Evolutionary conservation across 2,797 vertebrate genomes (phyloP).

Genomic region (Todus mexicanus): DNA sequence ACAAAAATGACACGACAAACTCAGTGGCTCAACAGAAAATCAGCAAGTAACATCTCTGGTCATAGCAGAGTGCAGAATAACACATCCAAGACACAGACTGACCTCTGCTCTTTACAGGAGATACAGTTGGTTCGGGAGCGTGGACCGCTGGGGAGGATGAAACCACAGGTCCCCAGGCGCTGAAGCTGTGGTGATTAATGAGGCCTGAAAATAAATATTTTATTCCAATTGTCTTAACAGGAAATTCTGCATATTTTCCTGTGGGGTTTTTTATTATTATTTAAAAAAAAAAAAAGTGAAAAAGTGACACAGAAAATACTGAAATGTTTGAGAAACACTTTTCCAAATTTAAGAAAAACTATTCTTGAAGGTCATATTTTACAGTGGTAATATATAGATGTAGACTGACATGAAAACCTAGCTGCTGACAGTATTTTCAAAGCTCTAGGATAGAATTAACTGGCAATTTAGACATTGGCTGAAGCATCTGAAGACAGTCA

Average conservation of each 20-base stretch:
- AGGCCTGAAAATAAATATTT: neutral
- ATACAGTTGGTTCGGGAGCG: neutral
- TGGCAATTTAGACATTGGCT: neutral
- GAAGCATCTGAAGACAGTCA: neutral
- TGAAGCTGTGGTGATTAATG: constrained; percentile 12
- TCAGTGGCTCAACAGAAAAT: neutral
- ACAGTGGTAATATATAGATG: neutral
- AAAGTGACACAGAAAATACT: neutral
- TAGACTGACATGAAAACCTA: neutral
- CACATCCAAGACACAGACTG: neutral
- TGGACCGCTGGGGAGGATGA: neutral
- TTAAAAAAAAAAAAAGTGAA: neutral
- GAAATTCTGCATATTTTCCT: neutral
- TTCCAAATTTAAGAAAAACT: neutral
- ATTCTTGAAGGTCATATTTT: neutral
- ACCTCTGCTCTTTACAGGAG: constrained; percentile 1
- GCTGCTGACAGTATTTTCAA: neutral
- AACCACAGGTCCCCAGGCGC: constrained; percentile 14
- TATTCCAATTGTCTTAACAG: neutral
- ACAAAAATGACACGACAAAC: neutral
- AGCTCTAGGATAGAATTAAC: neutral
- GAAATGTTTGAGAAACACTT: neutral
- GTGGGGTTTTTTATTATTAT: neutral
- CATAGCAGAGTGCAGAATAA: neutral
- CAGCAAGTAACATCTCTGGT: neutral